Evolutionary conservation across 2,113 vertebrate species (phyloP).

Genomic region (Corythoichthys intestinalis): DNA sequence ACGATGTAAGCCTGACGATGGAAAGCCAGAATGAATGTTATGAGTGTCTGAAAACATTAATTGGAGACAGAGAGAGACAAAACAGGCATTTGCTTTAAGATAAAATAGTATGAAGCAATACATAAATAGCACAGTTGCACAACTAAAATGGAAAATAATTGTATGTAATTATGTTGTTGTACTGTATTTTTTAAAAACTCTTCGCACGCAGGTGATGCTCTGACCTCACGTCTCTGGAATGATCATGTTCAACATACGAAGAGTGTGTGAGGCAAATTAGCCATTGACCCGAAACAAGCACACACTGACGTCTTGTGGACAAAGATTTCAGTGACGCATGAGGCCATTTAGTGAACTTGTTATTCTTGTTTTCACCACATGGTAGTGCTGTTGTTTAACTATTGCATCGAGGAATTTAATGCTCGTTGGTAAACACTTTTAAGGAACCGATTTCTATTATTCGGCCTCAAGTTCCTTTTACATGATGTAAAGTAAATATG

Average conservation of each 20-base stretch:
- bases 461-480: background rate
- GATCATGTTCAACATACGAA: constrained; percentile 1
- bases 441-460: background rate
- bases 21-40: too few relatives aligned
- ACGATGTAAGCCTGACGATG: too few relatives aligned
- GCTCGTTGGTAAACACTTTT: background rate
- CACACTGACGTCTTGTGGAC: constrained; percentile 44
- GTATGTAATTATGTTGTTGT: too few relatives aligned
- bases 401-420: background rate
- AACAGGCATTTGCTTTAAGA: too few relatives aligned
- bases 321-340: background rate
- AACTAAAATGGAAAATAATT: too few relatives aligned
- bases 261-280: background rate
- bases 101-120: too few relatives aligned
- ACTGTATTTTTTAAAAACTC: too few relatives aligned
- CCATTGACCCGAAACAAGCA: background rate
- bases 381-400: constrained; percentile 26
- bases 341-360: background rate
- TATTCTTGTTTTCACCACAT: constrained; percentile 9
- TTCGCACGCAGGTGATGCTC: too few relatives aligned
- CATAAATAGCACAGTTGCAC: too few relatives aligned
- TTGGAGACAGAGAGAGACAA: too few relatives aligned
- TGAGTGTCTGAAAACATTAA: too few relatives aligned
- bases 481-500: background rate
- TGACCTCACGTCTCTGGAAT: background rate